Conservation (phyloP, 2,113 vertebrate genomes). For the Sylvilagus bachmani region DNA sequence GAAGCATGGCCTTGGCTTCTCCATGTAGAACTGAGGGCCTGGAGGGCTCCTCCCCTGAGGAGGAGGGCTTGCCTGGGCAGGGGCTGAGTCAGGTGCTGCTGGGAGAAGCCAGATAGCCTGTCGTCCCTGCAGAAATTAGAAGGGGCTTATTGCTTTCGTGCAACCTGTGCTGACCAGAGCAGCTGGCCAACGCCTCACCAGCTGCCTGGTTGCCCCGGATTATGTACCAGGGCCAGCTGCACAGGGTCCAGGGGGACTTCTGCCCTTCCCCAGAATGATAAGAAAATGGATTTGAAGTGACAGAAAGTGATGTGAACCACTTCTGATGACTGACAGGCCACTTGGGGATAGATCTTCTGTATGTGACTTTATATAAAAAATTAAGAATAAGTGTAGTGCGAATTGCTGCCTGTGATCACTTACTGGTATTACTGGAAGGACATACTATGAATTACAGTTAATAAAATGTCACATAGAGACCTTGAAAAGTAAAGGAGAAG, state of each 20-base stretch:
- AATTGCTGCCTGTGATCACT: not conserved
- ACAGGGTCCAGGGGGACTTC: not conserved
- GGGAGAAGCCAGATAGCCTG: not conserved
- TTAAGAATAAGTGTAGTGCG: not conserved
- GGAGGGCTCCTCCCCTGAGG: not conserved
- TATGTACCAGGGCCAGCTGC: not conserved
- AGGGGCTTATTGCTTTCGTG: not conserved
- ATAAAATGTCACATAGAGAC: not conserved
- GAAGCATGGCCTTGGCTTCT: not conserved
- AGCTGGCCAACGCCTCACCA: not conserved
- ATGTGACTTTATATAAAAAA: not conserved
- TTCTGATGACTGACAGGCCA: not conserved
- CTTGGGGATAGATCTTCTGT: not conserved
- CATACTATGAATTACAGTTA: not conserved
- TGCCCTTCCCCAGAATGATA: not conserved
- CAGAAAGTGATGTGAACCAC: not conserved
- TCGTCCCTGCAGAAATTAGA: not conserved
- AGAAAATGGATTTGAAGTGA: constrained; percentile 40
- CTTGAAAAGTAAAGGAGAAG: not conserved
- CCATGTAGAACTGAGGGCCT: not conserved
- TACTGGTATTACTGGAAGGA: not conserved
- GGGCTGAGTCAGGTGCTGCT: not conserved
- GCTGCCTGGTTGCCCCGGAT: not conserved
- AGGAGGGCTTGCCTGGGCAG: not conserved
- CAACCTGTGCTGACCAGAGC: not conserved